Percentiles rank a stretch among this genome's conserved stretches.
phyloP scores from a whole-genome alignment of 1,140 invertebrate genomes.

The Hormaphis cornu region DNA sequence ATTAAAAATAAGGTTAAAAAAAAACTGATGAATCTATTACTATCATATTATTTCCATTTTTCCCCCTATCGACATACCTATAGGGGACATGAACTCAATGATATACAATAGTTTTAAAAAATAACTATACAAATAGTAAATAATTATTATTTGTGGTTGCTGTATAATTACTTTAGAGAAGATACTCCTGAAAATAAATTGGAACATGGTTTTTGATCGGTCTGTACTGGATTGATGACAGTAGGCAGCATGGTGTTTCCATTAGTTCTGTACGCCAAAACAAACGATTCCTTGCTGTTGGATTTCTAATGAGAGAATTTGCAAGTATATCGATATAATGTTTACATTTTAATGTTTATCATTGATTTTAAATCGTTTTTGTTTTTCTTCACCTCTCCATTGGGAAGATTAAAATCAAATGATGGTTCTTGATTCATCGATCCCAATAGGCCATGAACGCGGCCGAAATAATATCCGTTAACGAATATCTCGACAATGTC shows the following conservation, averaged over 20 bases:
- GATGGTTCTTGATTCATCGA: constrained; percentile 77
- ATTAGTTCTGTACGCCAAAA: not conserved
- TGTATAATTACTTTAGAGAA: not conserved
- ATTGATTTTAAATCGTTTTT: not conserved
- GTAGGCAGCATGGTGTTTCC: not conserved
- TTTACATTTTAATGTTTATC: constrained; percentile 15
- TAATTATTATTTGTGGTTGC: not conserved
- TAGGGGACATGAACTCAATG: no score
- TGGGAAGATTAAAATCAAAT: constrained; percentile 67
- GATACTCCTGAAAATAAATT: not conserved
- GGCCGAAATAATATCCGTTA: constrained; percentile 70
- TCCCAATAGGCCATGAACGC: constrained; percentile 72
- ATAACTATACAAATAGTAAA: no score
- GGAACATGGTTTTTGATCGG: not conserved
- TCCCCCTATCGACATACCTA: no score
- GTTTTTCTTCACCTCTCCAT: constrained; percentile 51
- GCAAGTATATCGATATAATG: not conserved
- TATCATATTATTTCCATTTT: no score
- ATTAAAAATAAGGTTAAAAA: no score
- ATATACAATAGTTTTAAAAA: no score
- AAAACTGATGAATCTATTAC: no score
- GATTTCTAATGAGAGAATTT: not conserved
- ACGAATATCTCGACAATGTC: constrained; percentile 56
- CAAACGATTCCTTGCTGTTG: not conserved
- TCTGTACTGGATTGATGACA: not conserved